A percentile compares a stretch with the other conserved stretches of the same genome.
Evolutionary conservation across 2,113 vertebrate genomes (phyloP).

Genomic region (Mixornis gularis): DNA sequence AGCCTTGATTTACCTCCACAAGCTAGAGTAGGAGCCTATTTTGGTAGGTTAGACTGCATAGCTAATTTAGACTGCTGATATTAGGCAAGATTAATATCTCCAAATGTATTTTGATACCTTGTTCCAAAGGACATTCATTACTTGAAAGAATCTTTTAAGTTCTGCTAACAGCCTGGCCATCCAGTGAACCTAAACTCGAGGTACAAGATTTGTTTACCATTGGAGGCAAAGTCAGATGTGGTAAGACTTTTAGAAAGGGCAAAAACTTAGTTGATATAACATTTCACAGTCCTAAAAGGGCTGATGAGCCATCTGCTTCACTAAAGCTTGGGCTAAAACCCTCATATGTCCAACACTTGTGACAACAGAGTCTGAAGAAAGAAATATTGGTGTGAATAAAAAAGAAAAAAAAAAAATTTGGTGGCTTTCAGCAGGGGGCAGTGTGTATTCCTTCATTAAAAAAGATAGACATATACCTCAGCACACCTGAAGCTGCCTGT

Average conservation of each 20-base stretch:
- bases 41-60: not conserved
- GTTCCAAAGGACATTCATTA: not conserved
- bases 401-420: rapidly evolving
- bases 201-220: not conserved
- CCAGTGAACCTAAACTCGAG: not conserved
- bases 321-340: not conserved
- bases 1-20: not conserved
- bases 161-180: not conserved
- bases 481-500: not conserved
- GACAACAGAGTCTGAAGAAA: not conserved
- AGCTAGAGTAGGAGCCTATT: not conserved
- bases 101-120: not conserved
- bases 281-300: not conserved
- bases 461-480: not conserved
- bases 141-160: not conserved
- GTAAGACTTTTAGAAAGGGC: not conserved
- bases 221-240: not conserved
- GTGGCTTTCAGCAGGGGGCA: not conserved
- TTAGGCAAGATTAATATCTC: not conserved
- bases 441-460: not conserved
- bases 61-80: not conserved
- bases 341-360: not conserved
- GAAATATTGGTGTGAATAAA: not conserved
- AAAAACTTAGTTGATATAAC: not conserved
- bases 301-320: not conserved